Base-by-base conservation (phyloP, 2,113 vertebrate genomes). In the Brienomyrus brachyistius region DNA sequence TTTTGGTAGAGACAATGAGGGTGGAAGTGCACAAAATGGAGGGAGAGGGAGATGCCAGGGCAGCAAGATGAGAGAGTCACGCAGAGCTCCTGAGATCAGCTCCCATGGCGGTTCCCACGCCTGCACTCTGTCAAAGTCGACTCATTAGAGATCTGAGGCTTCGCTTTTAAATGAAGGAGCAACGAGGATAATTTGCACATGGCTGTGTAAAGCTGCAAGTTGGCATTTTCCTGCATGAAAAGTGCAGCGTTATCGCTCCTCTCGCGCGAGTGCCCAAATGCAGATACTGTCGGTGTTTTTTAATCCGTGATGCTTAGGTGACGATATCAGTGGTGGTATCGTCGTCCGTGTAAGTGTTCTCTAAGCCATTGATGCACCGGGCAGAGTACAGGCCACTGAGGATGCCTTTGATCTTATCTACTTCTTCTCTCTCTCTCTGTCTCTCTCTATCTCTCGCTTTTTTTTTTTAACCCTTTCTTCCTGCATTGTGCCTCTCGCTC, bases 401-500 rank as follows among this genome's bases (percentile, higher is more conserved):
- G 11, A 59, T 4, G 17, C 31, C 10, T 88, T 54, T 88, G 87
- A 88, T 66, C 19, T 88, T 66, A 27, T 66, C 21, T 23, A 35
- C 21, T 5, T 10, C 52, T 17, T n/a, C 56, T 50, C 48, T 50
- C 48, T 9, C 48, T 51, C 50, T 52, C 51, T 52, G 13, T 52
- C 51, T 52, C 51, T 86, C 23, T 21, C 11, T 48, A 4, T 23
- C 51, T 62, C 89, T 59, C 51, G 6, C 15, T 59, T 13, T n/a
- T 31, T 56, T 23, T 45, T 31, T 56, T 23, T 45, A 45, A 27
- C 90, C 70, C 50, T 35, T 4, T 19, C 74, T 74, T 45, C 31
- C 66, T 31, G 52, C 11, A 62, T 43, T 87, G 4, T 77, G 43
- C 82, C 59, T 90, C n/a, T 91, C 87, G n/a, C 94, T 17, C 94